These are phyloP conservation scores for Ornithorhynchus anatinus DNA, from an alignment of 2,113 vertebrate genomes.

Conservation along the genomic window DNA sequence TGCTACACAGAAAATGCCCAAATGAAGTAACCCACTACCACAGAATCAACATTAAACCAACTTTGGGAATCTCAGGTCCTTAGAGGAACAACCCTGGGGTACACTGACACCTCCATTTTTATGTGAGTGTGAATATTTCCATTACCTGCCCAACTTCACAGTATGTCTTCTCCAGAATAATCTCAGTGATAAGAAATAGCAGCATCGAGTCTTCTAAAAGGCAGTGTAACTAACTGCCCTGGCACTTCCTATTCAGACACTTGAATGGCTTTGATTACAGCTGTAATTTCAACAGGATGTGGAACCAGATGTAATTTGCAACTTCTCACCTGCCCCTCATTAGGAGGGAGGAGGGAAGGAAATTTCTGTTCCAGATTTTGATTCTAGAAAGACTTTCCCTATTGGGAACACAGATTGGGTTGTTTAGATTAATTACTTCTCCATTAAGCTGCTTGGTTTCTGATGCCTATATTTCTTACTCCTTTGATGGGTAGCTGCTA, in stretches of 20 bases:
- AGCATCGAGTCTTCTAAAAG: too few species aligned
- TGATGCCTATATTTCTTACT: too few species aligned
- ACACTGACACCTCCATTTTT: too few species aligned
- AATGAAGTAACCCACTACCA: not conserved
- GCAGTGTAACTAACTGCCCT: too few species aligned
- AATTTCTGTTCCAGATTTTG: too few species aligned
- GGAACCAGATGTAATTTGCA: not conserved
- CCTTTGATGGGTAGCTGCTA: too few species aligned
- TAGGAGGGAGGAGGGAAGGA: too few species aligned
- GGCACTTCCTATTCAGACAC: not conserved
- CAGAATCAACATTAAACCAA: not conserved
- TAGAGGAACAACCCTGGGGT: not conserved
- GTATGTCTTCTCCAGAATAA: not conserved
- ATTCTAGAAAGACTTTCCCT: too few species aligned
- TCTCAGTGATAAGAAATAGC: not conserved
- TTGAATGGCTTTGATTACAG: not conserved
- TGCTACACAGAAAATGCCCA: not conserved
- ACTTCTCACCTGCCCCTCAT: slow-evolving; percentile 3
- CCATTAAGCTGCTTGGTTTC: too few species aligned
- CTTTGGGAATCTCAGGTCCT: not conserved
- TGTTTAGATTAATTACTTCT: too few species aligned
- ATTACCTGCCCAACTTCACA: not conserved
- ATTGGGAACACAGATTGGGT: too few species aligned
- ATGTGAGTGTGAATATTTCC: not conserved
- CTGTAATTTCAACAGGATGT: not conserved